Percentiles rank a stretch among this genome's conserved stretches.
phyloP scores from a whole-genome alignment of 2,113 vertebrate species.

The Chaenogobius annularis region DNA sequence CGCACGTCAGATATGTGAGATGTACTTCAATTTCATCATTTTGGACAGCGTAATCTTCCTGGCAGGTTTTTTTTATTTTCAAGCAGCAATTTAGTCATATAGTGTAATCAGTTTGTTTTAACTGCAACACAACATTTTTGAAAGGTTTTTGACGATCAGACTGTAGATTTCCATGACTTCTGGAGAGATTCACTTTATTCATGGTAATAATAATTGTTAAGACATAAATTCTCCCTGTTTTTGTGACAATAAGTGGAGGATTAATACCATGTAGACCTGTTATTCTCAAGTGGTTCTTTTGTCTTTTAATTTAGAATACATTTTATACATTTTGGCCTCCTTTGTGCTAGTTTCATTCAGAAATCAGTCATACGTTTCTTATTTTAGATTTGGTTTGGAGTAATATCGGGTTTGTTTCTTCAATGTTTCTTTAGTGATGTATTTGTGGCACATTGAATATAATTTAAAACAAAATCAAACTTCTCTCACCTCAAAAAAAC shows the following conservation, averaged over 20 bases:
- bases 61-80: neutral
- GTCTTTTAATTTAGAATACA: neutral
- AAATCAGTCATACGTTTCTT: too few relatives aligned
- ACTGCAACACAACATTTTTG: neutral
- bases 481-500: neutral
- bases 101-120: neutral
- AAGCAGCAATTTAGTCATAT: neutral
- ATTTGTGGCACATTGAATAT: too few relatives aligned
- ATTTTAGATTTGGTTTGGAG: too few relatives aligned
- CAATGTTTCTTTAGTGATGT: too few relatives aligned
- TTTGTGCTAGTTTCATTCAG: too few relatives aligned
- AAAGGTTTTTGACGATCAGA: neutral
- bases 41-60: neutral
- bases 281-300: neutral
- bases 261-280: neutral
- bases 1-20: neutral
- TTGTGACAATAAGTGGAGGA: too few relatives aligned
- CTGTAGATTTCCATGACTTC: neutral
- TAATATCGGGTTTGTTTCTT: too few relatives aligned
- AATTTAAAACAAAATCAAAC: neutral
- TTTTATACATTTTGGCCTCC: too few relatives aligned
- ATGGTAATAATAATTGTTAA: too few relatives aligned
- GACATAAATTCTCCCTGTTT: too few relatives aligned
- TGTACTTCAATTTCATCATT: neutral
- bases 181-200: neutral